phyloP scores from a whole-genome alignment of 2,888 invertebrate species.

The Phania funesta region DNA sequence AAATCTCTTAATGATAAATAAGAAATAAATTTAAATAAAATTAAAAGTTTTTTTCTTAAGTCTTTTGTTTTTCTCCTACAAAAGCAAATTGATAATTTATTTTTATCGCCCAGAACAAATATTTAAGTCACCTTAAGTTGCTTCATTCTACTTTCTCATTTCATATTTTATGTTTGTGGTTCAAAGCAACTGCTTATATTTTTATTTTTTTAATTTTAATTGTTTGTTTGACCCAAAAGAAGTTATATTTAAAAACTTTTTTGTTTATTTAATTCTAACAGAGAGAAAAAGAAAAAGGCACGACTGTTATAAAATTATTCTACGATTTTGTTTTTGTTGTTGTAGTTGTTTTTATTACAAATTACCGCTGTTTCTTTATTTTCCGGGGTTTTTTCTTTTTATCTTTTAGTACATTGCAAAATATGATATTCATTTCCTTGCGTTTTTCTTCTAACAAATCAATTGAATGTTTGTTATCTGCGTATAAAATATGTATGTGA shows the following conservation, averaged over 20 bases:
- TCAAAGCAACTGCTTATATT: neutral
- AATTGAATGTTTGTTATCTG: constrained; percentile 26
- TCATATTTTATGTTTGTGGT: neutral
- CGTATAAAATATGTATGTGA: neutral
- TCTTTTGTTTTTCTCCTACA: constrained; percentile 69
- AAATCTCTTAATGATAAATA: constrained; percentile 8
- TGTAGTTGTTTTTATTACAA: constrained; percentile 9
- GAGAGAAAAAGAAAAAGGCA: neutral
- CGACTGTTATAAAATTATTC: constrained; percentile 59
- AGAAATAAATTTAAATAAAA: neutral
- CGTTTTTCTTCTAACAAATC: constrained; percentile 42
- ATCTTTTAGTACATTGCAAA: constrained; percentile 33
- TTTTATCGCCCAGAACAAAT: neutral
- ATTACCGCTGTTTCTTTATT: constrained; percentile 57
- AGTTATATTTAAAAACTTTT: neutral
- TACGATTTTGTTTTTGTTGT: constrained; percentile 6
- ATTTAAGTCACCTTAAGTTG: constrained; percentile 35
- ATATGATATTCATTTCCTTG: constrained; percentile 46
- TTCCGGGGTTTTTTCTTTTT: constrained; percentile 46
- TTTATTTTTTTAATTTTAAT: constrained; percentile 19
- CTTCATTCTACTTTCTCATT: constrained; percentile 26
- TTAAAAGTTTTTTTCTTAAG: constrained; percentile 71
- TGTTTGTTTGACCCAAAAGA: constrained; percentile 37
- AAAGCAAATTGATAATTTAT: neutral
- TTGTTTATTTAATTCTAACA: neutral